Evolutionary conservation across 2,888 invertebrate genomes (phyloP).

Genomic region (Pandemis corylana): DNA sequence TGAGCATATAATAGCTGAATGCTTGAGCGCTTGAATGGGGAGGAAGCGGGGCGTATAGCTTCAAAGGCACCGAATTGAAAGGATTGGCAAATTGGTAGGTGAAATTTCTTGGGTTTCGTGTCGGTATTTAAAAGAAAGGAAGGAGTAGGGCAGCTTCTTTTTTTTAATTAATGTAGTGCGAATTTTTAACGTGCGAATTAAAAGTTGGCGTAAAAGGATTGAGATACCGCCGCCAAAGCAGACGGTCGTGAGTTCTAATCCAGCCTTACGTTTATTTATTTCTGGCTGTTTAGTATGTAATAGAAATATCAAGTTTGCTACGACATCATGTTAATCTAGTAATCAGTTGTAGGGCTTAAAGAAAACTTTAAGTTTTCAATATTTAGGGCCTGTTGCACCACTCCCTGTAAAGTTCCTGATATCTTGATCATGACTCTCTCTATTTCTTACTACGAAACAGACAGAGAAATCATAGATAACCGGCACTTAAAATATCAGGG

Average conservation of each 20-base stretch:
- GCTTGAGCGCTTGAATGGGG: constrained; percentile 52
- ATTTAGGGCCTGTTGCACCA: too few species aligned
- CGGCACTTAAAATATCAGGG: too few species aligned
- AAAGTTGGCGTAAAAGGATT: background rate
- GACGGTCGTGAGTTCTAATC: too few species aligned
- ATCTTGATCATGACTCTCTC: too few species aligned
- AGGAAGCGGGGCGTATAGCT: constrained; percentile 54
- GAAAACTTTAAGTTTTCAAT: too few species aligned
- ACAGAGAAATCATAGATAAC: too few species aligned
- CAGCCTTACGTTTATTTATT: background rate
- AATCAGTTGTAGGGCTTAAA: too few species aligned
- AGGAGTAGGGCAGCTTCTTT: background rate
- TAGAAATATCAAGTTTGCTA: too few species aligned
- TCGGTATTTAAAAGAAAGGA: constrained; percentile 8
- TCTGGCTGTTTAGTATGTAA: too few species aligned
- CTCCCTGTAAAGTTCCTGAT: too few species aligned
- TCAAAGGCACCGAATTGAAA: constrained; percentile 75
- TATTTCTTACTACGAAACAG: too few species aligned
- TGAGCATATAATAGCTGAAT: constrained; percentile 57
- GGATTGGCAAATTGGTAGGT: constrained; percentile 69
- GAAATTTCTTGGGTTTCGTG: constrained; percentile 72
- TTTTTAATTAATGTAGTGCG: background rate
- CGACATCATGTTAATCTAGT: too few species aligned
- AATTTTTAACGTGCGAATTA: background rate
- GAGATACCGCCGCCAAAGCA: background rate